A percentile compares a stretch with the other conserved stretches of the same genome.
phyloP scores from a whole-genome alignment of 1,140 invertebrate genomes.

The Eumeta japonica region DNA sequence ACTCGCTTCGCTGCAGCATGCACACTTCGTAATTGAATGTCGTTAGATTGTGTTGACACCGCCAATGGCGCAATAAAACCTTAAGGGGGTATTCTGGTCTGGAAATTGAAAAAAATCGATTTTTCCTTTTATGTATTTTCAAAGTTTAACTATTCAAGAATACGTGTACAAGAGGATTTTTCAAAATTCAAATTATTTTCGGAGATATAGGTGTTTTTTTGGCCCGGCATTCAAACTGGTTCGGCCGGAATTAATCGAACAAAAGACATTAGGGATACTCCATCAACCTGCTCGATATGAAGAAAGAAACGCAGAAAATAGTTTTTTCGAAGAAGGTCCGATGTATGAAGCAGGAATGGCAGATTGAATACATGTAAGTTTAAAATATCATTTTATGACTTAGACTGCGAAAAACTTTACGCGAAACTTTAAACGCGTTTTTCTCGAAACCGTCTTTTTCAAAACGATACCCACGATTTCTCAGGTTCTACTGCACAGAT shows the following conservation, averaged over 20 bases:
- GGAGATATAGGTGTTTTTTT: constrained; percentile 9
- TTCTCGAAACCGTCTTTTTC: too few relatives aligned
- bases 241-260: neutral
- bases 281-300: neutral
- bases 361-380: too few relatives aligned
- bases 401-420: too few relatives aligned
- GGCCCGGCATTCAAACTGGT: neutral
- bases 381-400: too few relatives aligned
- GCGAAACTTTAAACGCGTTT: too few relatives aligned
- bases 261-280: neutral
- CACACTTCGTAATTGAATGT: too few relatives aligned
- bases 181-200: constrained; percentile 12
- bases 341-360: too few relatives aligned
- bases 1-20: too few relatives aligned
- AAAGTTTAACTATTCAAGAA: constrained; percentile 9
- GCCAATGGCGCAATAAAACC: too few relatives aligned
- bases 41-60: too few relatives aligned
- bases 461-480: too few relatives aligned
- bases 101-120: constrained; percentile 3
- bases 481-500: too few relatives aligned
- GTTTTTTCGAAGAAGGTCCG: constrained; percentile 2
- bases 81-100: constrained; percentile 11
- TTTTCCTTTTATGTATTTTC: constrained; percentile 6
- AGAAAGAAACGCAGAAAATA: constrained; percentile 1
- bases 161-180: constrained; percentile 8